A percentile compares a stretch with the other conserved stretches of the same genome.
Conservation (phyloP, 2,797 vertebrate species). For the Macropodus opercularis region DNA sequence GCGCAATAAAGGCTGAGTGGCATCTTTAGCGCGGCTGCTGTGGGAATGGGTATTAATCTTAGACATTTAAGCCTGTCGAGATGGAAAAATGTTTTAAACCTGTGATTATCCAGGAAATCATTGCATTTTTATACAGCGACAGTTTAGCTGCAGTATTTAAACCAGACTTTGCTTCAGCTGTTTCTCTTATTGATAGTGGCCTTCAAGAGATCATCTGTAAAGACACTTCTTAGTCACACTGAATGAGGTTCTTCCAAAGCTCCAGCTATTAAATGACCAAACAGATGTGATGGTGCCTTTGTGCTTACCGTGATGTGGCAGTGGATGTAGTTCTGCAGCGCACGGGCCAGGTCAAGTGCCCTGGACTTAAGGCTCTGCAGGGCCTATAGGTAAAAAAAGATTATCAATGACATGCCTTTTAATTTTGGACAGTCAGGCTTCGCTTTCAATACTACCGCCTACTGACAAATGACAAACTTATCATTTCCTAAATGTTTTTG, state of each 20-base stretch:
- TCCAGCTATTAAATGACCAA: background rate
- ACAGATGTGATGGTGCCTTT: too few relatives aligned
- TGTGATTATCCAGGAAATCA: slow-evolving; percentile 28
- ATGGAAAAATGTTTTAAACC: slow-evolving; percentile 40
- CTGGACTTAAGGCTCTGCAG: slow-evolving; percentile 78
- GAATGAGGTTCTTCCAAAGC: too few relatives aligned
- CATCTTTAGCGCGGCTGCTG: slow-evolving; percentile 64
- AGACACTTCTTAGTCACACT: too few relatives aligned
- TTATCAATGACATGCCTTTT: background rate
- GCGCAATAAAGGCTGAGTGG: slow-evolving; percentile 70
- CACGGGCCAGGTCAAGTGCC: slow-evolving; percentile 71
- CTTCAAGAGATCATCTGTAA: too few relatives aligned
- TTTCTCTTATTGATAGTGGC: too few relatives aligned
- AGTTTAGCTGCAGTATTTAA: too few relatives aligned
- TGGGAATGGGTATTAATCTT: slow-evolving; percentile 63
- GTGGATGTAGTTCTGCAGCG: slow-evolving; percentile 81
- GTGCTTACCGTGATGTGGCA: slow-evolving; percentile 84
- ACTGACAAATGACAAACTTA: background rate
- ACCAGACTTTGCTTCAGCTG: too few relatives aligned
- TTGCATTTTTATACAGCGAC: slow-evolving; percentile 8
- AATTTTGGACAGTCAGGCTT: background rate
- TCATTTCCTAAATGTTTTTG: slow-evolving; percentile 28
- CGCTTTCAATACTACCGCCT: background rate
- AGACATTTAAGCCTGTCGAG: slow-evolving; percentile 53
- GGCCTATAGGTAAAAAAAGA: slow-evolving; percentile 60